These are phyloP conservation scores for Hyles lineata DNA, from an alignment of 2,888 invertebrate species.

Conservation along the genomic window DNA sequence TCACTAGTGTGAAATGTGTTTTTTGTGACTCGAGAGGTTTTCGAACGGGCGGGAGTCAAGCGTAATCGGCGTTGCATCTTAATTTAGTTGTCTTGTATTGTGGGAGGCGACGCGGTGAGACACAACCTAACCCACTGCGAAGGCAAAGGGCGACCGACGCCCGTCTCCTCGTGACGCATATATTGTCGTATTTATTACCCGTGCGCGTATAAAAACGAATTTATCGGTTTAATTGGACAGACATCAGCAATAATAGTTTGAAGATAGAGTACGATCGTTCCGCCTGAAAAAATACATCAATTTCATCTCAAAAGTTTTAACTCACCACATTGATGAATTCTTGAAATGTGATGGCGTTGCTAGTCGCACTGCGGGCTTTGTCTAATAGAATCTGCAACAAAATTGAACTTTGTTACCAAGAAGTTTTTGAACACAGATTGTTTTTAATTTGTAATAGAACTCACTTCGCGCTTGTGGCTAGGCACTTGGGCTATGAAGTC, in stretches of 20 bases:
- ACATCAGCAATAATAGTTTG: constrained; percentile 27
- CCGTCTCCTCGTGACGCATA: constrained; percentile 53
- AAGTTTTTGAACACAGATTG: constrained; percentile 4
- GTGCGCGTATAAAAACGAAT: constrained; percentile 51
- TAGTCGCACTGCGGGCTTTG: constrained; percentile 88
- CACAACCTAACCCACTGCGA: constrained; percentile 67
- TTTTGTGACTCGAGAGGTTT: constrained; percentile 57
- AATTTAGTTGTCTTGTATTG: constrained; percentile 83
- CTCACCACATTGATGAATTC: constrained; percentile 98
- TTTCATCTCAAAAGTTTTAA: constrained; percentile 18
- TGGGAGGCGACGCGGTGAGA: constrained; percentile 67
- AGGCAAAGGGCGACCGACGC: constrained; percentile 58
- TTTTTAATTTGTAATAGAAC: constrained; percentile 30
- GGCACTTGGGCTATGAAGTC: constrained; percentile 91
- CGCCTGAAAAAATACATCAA: constrained; percentile 1
- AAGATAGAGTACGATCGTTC: constrained; percentile 15
- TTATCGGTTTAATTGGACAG: constrained; percentile 57
- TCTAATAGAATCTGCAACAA: constrained; percentile 85
- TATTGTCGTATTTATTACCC: constrained; percentile 63
- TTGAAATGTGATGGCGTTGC: constrained; percentile 94
- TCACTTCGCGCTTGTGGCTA: constrained; percentile 89
- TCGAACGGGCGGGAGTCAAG: constrained; percentile 59
- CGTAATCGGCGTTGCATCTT: constrained; percentile 82
- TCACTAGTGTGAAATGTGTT: constrained; percentile 41
- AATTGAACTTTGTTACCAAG: not conserved